Percentiles rank a stretch among this genome's conserved stretches.
Evolutionary conservation across 2,797 vertebrate species (phyloP).

Genomic region (Gallirallus australis): DNA sequence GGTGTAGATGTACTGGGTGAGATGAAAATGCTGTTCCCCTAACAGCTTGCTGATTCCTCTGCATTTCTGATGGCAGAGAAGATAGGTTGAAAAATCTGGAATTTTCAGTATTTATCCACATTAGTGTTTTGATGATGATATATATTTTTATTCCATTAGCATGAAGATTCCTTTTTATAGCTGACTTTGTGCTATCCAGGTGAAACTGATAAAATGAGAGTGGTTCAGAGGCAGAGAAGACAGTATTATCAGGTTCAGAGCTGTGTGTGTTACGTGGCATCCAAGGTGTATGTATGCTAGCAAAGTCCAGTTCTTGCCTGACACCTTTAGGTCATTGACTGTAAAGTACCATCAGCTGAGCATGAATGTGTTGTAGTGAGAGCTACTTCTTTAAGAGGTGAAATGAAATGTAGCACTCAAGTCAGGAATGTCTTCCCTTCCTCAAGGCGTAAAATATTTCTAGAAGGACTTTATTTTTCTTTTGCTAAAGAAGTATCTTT

Average conservation of each 20-base stretch:
- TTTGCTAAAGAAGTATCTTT: neutral
- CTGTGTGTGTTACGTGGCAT: neutral
- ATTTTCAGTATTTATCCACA: neutral
- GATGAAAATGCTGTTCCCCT: neutral
- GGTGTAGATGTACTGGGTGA: neutral
- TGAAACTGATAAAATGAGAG: neutral
- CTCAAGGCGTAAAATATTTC: neutral
- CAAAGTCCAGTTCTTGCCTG: neutral
- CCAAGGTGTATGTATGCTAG: fast-evolving
- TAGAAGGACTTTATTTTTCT: neutral
- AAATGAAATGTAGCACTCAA: neutral
- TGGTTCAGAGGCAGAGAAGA: neutral
- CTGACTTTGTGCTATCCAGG: neutral
- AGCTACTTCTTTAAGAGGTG: neutral
- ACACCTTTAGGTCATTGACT: neutral
- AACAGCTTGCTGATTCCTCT: neutral
- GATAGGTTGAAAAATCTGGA: neutral
- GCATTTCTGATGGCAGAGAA: neutral
- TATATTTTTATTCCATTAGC: neutral
- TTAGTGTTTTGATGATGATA: neutral
- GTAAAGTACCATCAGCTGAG: neutral
- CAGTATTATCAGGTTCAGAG: neutral
- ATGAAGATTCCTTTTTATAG: neutral
- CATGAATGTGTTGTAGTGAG: fast-evolving
- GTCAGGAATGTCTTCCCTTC: neutral